Evolutionary conservation across 2,797 vertebrate genomes (phyloP).

Genomic region (Otus scops): DNA sequence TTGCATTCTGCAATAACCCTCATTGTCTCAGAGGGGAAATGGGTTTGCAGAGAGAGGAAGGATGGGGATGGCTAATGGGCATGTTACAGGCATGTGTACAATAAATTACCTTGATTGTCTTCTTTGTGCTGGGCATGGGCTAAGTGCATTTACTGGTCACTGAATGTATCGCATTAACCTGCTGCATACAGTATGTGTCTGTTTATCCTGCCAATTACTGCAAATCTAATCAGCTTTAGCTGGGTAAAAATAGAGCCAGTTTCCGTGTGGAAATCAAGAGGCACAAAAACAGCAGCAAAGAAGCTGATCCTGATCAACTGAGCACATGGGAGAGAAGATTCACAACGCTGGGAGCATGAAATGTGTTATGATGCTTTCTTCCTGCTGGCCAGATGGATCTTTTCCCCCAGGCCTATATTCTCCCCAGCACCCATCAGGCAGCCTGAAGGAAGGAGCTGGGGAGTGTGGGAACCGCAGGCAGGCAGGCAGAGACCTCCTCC

Average conservation of each 20-base stretch:
- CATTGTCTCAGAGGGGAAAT: background rate
- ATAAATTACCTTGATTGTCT: constrained; percentile 23
- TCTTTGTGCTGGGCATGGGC: background rate
- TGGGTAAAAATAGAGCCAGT: constrained; percentile 68
- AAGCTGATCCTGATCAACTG: constrained; percentile 32
- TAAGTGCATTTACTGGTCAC: constrained; percentile 32
- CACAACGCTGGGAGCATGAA: rapidly evolving
- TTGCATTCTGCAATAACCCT: background rate
- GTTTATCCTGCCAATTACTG: constrained; percentile 71
- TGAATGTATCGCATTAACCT: constrained; percentile 42
- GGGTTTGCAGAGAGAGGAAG: background rate
- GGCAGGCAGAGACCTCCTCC: background rate
- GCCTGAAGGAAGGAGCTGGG: background rate
- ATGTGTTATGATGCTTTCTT: background rate
- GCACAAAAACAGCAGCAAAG: constrained; percentile 45
- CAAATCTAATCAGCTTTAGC: constrained; percentile 65
- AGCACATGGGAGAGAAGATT: background rate
- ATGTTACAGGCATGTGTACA: background rate
- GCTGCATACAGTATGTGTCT: constrained; percentile 52
- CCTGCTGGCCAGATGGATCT: background rate
- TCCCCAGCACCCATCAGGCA: background rate
- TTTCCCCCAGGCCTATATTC: background rate
- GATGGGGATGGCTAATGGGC: background rate
- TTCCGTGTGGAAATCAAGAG: constrained; percentile 66
- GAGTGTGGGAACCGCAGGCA: background rate